Base-by-base conservation (phyloP, 2,113 vertebrate species). In the Glaucomys volans region DNA sequence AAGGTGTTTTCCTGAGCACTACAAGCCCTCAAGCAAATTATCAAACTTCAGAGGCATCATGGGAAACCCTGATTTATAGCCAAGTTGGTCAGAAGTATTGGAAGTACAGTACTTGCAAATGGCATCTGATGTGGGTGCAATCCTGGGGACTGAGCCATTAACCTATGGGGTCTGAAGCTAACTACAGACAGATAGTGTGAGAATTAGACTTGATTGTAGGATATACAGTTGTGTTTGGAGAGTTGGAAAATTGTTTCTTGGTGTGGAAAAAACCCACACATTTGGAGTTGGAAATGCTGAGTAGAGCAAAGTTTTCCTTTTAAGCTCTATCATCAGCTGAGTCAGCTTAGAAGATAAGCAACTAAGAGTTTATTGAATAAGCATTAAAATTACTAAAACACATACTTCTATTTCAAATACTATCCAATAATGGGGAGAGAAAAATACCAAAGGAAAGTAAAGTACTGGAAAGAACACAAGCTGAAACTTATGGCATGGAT, bases 271-370 rank as follows among this genome's bases (percentile, higher is more conserved):
- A 62, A 62, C 8, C 54, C 20, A 81, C 42, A 76, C 13, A 44
- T 35, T 52, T 52, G 18, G 37, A 67, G 10, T 47, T 32, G 67
- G 57, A 87, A 92, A 88, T 47, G 54, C n/a, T 84, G 52, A 91
- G 66, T 37, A 59, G 14, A 47, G 69, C 40, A 77, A 91, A 4
- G 28, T 77, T 54, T 86, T 79, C 47, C 32, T 74, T 87, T n/a
- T 83, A 44, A 82, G 40, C 18, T 66, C 30, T n/a, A 81, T n/a
- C 85, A 91, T 42, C 30, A 14, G 44, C 72, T 40, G 72, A 92
- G 22, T 87, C 85, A 85, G 37, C 30, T 95, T 81, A 47, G 44
- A 95, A 75, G 72, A 90, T 52, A 96, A 92, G 40, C 40, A 94
- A 89, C 62, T 59, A 80, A 62, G 16, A 87, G 32, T 67, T 85